Evolutionary conservation across 2,797 vertebrate genomes (phyloP).

Genomic region (Chiloscyllium punctatum): DNA sequence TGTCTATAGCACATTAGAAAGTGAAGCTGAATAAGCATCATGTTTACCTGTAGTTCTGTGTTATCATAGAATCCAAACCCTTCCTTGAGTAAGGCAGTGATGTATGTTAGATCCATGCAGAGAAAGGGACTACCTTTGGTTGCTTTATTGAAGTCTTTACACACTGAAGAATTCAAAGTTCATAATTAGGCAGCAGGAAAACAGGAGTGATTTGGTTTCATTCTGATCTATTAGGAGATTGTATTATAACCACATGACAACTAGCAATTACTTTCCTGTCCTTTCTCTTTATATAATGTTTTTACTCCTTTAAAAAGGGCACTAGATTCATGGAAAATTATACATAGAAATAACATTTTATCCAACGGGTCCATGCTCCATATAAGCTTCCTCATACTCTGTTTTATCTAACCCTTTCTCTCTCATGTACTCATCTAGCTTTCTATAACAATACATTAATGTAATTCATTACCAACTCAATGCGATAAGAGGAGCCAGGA

Average conservation of each 20-base stretch:
- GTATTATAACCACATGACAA: neutral
- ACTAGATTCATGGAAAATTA: neutral
- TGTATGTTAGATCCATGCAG: constrained; percentile 97
- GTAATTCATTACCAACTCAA: neutral
- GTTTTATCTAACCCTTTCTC: neutral
- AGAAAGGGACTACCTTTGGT: constrained; percentile 84
- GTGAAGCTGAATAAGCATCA: neutral
- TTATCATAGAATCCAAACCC: constrained; percentile 90
- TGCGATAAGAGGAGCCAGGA: neutral
- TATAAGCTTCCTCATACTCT: too few species aligned
- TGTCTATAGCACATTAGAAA: neutral
- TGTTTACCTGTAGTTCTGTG: constrained; percentile 80
- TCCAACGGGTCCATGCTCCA: neutral
- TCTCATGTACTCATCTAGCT: neutral
- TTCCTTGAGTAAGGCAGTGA: constrained; percentile 88
- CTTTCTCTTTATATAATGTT: constrained; percentile 80
- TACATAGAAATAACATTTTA: neutral
- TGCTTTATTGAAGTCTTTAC: constrained; percentile 87
- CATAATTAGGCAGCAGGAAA: neutral
- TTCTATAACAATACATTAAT: neutral
- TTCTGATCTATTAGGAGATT: neutral
- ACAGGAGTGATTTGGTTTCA: neutral
- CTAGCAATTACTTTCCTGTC: constrained; percentile 77
- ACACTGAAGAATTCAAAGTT: constrained; percentile 61
- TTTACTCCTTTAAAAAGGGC: neutral